A percentile compares a stretch with the other conserved stretches of the same genome.
Conservation (phyloP, 1,140 invertebrate genomes). For the Archivesica marissinica region DNA sequence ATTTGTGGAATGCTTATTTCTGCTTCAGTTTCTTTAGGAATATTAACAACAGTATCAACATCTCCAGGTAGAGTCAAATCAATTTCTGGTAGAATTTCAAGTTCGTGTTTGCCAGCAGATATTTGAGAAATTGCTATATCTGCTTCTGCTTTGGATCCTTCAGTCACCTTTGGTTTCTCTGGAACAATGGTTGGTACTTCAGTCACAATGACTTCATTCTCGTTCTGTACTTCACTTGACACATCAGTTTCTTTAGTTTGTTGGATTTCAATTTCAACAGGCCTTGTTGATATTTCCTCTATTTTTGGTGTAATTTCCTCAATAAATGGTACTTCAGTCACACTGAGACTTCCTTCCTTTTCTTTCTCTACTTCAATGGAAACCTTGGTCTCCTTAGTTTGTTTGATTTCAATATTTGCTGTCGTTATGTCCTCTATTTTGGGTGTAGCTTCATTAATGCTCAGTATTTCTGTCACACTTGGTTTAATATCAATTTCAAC, state of each 20-base stretch:
- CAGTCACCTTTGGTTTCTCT: no score
- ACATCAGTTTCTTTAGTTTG: conserved; percentile 43
- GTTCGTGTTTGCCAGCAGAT: neutral
- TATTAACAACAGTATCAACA: neutral
- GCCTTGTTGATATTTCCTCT: conserved; percentile 45
- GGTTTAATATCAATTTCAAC: conserved; percentile 56
- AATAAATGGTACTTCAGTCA: conserved; percentile 18
- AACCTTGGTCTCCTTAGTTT: conserved; percentile 16
- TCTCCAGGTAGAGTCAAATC: neutral
- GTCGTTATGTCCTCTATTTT: conserved; percentile 55
- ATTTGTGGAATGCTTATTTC: conserved; percentile 26
- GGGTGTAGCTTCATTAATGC: no score
- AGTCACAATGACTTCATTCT: conserved; percentile 4
- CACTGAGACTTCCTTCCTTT: neutral
- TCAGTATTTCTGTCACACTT: conserved; percentile 36
- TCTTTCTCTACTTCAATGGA: conserved; percentile 19
- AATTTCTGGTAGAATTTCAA: neutral
- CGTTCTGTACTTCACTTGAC: neutral
- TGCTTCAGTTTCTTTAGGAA: conserved; percentile 5
- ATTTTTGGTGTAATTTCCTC: conserved; percentile 5
- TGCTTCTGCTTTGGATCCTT: conserved; percentile 23
- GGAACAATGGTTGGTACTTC: no score
- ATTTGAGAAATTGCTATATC: conserved; percentile 31
- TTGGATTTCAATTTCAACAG: conserved; percentile 26
- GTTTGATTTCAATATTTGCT: conserved; percentile 65